Evolutionary conservation across 2,888 invertebrate genomes (phyloP), one percentile per base, ranked within the genome.

Genomic region (Piscicola geometra): DNA sequence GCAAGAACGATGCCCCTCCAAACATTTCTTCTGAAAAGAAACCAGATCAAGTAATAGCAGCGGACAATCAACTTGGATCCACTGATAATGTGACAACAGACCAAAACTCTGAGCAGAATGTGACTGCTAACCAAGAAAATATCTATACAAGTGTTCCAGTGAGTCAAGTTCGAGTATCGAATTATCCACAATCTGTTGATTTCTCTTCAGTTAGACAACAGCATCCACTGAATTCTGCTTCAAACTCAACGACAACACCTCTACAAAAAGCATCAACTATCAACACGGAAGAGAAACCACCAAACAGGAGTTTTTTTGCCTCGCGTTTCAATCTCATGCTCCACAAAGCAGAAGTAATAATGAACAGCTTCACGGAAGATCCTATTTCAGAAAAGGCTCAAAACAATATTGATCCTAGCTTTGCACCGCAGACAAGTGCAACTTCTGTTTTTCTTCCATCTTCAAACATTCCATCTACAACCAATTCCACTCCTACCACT

Each of bases 261-360:
- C n/a, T 25, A 18, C 9, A 56, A 9, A 56, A 21, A 56, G 5
- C 25, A 18, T 18, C 21, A 5, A 56, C 60, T 41, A 9, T 41
- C n/a, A 56, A 25, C 60, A 5, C 60, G 9, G 60, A 56, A 56
- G 25, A 56, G n/a, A 41, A 41, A 41, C 25, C 33, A 5, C n/a
- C 36, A 21, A 64, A 28, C n/a, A 64, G 32, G 15, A 73, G 52
- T 73, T 73, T 52, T 60, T 73, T 73, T 33, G 35, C 64, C 1
- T 47, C 52, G 12, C 52, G 64, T 33, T 64, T 73, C 60, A 73
- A 33, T 35, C 25, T 28, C 21, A 73, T 73, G 73, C 33, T 73
- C 21, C 47, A 52, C 21, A 73, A 73, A 64, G 73, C 73, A n/a
- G 73, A 73, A 64, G 21, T 36, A 35, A 60, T 50, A n/a, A 73